Conservation (phyloP, 2,113 vertebrate genomes). For the Pleuronectes platessa region DNA sequence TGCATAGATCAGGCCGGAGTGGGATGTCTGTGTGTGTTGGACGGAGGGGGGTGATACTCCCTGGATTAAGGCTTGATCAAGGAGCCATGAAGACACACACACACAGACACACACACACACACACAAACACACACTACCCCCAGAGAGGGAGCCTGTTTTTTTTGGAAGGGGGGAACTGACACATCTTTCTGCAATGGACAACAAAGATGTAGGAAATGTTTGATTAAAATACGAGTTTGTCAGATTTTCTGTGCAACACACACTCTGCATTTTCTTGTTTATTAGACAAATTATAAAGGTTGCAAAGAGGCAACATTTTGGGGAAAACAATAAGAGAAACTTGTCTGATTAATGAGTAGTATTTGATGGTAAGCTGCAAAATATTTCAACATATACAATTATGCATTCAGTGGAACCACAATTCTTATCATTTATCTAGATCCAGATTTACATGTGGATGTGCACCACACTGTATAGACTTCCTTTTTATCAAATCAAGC, state of each 20-base stretch:
- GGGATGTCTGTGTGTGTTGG: conserved; percentile 49
- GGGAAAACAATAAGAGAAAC: not conserved
- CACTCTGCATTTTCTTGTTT: too few species aligned
- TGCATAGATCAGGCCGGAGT: conserved; percentile 71
- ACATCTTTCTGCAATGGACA: conserved; percentile 53
- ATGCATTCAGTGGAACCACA: too few species aligned
- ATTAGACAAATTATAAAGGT: too few species aligned
- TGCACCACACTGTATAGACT: too few species aligned
- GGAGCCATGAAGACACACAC: conserved; percentile 36
- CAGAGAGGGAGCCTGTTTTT: conserved; percentile 1
- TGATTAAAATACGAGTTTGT: not conserved
- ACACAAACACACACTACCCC: conserved; percentile 18
- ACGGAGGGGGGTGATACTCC: conserved; percentile 44
- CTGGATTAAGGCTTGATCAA: conserved; percentile 73
- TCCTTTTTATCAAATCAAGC: too few species aligned
- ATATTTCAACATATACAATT: too few species aligned
- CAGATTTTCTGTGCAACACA: too few species aligned
- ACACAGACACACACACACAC: conserved; percentile 4
- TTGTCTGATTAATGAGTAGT: too few species aligned
- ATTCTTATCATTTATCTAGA: too few species aligned
- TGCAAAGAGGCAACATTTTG: not conserved
- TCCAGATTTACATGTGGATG: too few species aligned
- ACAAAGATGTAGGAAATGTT: conserved; percentile 67
- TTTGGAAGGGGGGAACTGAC: conserved; percentile 2
- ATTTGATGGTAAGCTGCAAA: too few species aligned